Conservation (phyloP, 2,113 vertebrate genomes). For the rat (Rattus norvegicus) region DNA sequence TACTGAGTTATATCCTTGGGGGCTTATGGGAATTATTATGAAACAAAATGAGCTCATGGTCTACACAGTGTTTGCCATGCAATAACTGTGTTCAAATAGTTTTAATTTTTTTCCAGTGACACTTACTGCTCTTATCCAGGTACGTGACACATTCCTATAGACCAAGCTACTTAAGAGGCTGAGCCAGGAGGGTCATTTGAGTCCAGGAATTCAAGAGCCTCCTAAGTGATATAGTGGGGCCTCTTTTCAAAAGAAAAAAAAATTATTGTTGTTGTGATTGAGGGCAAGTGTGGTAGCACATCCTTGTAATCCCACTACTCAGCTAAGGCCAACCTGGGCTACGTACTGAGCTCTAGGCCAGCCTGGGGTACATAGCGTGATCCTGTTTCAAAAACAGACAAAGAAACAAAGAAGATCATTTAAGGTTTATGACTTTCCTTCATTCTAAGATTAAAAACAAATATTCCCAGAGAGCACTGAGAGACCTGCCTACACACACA, state of each 20-base stretch:
- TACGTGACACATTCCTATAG: not conserved
- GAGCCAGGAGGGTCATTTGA: not conserved
- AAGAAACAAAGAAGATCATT: not conserved
- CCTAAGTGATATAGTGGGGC: not conserved
- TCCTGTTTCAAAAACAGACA: not conserved
- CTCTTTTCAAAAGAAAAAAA: not conserved
- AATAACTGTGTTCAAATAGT: not conserved
- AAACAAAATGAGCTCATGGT: not conserved
- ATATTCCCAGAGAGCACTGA: not conserved
- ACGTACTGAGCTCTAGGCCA: not conserved
- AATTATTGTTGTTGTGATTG: not conserved
- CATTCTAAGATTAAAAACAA: conserved; percentile 33
- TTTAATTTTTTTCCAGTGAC: conserved; percentile 24
- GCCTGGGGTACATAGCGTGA: not conserved
- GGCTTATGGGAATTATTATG: not conserved
- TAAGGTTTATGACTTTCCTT: conserved; percentile 1
- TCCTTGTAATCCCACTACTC: not conserved
- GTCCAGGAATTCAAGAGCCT: not conserved
- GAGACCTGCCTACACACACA: not conserved
- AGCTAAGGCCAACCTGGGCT: not conserved
- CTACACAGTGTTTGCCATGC: not conserved
- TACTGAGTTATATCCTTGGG: no score
- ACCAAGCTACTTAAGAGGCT: not conserved
- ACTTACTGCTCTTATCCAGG: not conserved
- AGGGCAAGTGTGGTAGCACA: not conserved